Base-by-base conservation (phyloP, 2,888 invertebrate species). In the Polydrusus tereticollis region DNA sequence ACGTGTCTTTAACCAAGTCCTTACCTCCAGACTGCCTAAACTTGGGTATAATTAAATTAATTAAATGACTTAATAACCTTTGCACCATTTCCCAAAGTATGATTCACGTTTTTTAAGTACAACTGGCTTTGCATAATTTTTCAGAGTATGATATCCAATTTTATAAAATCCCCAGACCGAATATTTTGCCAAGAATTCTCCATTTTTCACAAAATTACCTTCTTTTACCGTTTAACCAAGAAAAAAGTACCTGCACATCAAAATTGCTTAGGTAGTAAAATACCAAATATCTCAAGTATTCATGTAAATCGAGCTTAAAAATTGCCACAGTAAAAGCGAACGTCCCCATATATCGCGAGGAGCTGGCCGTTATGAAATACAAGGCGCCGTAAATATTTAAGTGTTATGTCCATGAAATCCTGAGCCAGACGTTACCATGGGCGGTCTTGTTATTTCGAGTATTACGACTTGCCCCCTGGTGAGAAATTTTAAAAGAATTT, bases 331-430 rank as follows among this genome's bases (percentile, higher is more conserved):
- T 66, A 66, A 66, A 66, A 66, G 45, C 20, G 43, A 70, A 70
- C 33, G 57, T 21, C 50, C 26, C 14, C 59, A 21, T 58, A 63
- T 58, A 64, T 70, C 58, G 70, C 45, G 20, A n/a, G n/a, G 26
- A 38, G 20, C 14, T 10, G 62, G 74, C 73, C 33, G 69, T 75
- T 74, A 73, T 75, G 74, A 75, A 74, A 77, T 77, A 75, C 66
- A 70, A 66, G 67, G 65, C 62, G 69, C 68, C 69, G 73, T 77
- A 74, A 75, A 77, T 77, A 75, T 77, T 75, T 75, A 66, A 77
- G 77, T 71, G 77, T 74, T 74, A 75, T 74, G 66, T 66, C 43
- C 59, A 18, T 33, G 55, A 60, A 55, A 69, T 69, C 69, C 36
- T 50, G 66, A 29, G 26, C 43, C 41, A 66, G 41, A 64, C 69